Base-by-base conservation (phyloP, 2,113 vertebrate species). In the Myrmecobius fasciatus region DNA sequence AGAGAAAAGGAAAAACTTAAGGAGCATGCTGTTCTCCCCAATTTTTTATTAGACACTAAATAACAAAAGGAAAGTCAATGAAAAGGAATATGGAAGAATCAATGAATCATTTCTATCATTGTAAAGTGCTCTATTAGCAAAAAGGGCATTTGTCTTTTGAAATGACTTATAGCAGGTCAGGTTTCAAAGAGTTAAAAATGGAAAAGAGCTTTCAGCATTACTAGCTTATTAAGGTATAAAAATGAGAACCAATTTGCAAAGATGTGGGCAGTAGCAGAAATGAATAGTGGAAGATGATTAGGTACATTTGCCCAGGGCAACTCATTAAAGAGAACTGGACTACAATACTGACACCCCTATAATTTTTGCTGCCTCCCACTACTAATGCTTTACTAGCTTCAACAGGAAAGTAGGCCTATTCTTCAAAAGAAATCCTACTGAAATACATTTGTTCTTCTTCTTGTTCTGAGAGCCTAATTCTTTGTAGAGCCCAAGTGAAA, bases 141-240 rank as follows among this genome's bases (percentile, higher is more conserved):
- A 95, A 96, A 49, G 94, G 90, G 53, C 11, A 47, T 46, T 94
- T 96, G 83, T 90, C 92, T 95, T 97, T 93, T 94, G 93, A 97
- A 96, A 96, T 94, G 90, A 96, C 90, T 95, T 94, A 94, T 83
- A 75, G 91, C 67, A 96, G 95, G 88, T 91, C 91, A 94, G 91
- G 49, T 92, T 96, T 96, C 48, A 54, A 97, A 97, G 97, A 94
- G 94, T 96, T 96, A 95, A 96, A 97, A 96, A 91, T 90, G 56
- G 90, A 95, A 97, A 95, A 91, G 88, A 60, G 94, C 98, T 98
- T 97, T 93, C 96, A 97, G 93, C 91, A 91, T 95, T 96, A 97
- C 52, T 90, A 96, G 95, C 95, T 97, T 98, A 97, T 98, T 98
- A 98, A 96, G 95, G 97, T 91, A 90, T 98, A 95, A 96, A 97